These are phyloP conservation scores for Gastracanthus pulcherrimus DNA, from an alignment of 2,888 invertebrate genomes.

Conservation along the genomic window DNA sequence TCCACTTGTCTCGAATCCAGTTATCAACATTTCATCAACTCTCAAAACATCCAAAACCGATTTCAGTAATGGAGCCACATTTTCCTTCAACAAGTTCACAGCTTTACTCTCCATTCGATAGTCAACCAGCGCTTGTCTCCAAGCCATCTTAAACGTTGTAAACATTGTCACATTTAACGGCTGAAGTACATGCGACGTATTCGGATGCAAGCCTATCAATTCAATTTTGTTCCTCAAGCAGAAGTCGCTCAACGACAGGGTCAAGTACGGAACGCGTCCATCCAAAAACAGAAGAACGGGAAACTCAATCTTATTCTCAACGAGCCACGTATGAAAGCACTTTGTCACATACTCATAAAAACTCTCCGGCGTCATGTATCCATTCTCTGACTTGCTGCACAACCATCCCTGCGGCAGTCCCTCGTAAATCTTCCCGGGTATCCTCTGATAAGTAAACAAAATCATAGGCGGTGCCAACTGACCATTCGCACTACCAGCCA, in stretches of 20 bases:
- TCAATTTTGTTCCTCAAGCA: slow-evolving; percentile 60
- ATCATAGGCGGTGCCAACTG: slow-evolving; percentile 55
- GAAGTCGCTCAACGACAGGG: slow-evolving; percentile 58
- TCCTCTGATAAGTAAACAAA: slow-evolving; percentile 47
- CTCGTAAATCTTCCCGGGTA: slow-evolving; percentile 42
- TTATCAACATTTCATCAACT: neutral
- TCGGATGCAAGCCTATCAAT: slow-evolving; percentile 57
- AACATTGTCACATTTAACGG: slow-evolving; percentile 60
- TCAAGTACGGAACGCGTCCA: slow-evolving; percentile 61
- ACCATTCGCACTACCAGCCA: slow-evolving; percentile 56
- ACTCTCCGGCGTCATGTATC: slow-evolving; percentile 14
- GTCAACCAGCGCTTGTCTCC: neutral
- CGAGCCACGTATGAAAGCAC: slow-evolving; percentile 59
- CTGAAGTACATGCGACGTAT: slow-evolving; percentile 59
- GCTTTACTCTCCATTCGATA: neutral
- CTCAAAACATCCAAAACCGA: neutral
- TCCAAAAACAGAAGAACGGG: slow-evolving; percentile 63
- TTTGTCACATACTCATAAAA: slow-evolving; percentile 63
- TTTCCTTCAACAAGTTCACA: slow-evolving; percentile 1
- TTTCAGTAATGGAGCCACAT: slow-evolving; percentile 11
- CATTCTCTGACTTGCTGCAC: slow-evolving; percentile 4
- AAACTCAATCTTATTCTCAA: slow-evolving; percentile 53
- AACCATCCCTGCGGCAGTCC: slow-evolving; percentile 11
- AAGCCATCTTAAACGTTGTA: slow-evolving; percentile 49
- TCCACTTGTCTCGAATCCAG: slow-evolving; percentile 19